These are phyloP conservation scores for Ramphastos sulfuratus DNA, from an alignment of 2,113 vertebrate genomes.

Conservation along the genomic window DNA sequence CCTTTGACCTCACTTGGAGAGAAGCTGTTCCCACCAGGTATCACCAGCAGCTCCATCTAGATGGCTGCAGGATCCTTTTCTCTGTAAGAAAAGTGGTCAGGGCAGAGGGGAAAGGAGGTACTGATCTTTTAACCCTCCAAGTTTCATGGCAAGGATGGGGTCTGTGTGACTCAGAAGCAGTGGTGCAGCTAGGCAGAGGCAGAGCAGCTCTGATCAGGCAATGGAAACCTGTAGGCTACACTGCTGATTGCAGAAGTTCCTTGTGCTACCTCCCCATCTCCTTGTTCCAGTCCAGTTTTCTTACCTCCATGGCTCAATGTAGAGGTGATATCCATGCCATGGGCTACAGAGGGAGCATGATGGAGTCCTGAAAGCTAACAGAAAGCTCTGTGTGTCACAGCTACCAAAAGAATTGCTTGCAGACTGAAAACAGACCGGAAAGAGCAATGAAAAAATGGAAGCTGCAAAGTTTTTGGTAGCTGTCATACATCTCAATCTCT, in stretches of 20 bases:
- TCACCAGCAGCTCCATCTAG: background rate
- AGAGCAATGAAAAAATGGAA: background rate
- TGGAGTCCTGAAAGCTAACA: background rate
- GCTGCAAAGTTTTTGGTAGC: background rate
- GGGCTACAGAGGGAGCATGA: background rate
- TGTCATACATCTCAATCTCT: background rate
- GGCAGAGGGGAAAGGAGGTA: background rate
- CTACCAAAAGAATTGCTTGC: background rate
- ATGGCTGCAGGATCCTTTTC: background rate
- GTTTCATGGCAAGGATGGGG: background rate
- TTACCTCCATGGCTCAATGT: background rate
- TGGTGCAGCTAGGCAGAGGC: background rate
- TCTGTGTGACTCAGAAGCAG: background rate
- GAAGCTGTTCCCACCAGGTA: background rate
- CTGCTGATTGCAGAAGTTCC: background rate
- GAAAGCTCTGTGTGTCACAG: background rate
- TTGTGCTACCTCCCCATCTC: background rate
- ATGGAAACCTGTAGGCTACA: background rate
- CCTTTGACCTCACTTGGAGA: background rate
- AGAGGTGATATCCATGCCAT: background rate
- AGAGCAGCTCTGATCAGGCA: background rate
- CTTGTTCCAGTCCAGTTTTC: background rate
- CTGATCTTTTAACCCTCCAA: background rate
- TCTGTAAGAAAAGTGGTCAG: background rate
- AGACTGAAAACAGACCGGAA: background rate